Conservation (phyloP, 2,113 vertebrate species). For the Lophius piscatorius region DNA sequence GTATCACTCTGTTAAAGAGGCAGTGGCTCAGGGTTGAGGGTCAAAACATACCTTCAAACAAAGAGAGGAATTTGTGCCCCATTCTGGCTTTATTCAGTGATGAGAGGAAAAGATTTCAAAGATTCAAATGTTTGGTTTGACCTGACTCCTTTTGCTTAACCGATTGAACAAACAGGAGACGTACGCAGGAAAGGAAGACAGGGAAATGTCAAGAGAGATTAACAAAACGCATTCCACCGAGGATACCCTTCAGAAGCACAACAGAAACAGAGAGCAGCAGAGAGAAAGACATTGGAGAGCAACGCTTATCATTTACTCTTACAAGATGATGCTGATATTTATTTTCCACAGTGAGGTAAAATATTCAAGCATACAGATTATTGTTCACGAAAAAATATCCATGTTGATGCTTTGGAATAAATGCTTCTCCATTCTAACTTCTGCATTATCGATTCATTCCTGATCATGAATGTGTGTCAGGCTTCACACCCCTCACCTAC, state of each 20-base stretch:
- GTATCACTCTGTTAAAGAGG: slow-evolving; percentile 10
- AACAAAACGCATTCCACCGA: slow-evolving; percentile 67
- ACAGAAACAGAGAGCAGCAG: slow-evolving; percentile 11
- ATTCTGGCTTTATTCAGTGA: slow-evolving; percentile 18
- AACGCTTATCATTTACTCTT: too few relatives aligned
- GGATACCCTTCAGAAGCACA: slow-evolving; percentile 60
- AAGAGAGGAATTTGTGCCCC: background rate
- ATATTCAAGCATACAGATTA: background rate
- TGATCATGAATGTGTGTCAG: too few relatives aligned
- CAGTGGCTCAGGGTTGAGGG: slow-evolving; percentile 8
- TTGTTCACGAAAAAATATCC: background rate
- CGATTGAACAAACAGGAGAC: slow-evolving; percentile 56
- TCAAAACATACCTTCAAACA: slow-evolving; percentile 19
- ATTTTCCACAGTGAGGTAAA: background rate
- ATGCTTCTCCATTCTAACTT: too few relatives aligned
- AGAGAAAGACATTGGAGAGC: background rate
- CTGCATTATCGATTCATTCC: too few relatives aligned
- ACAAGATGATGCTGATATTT: background rate
- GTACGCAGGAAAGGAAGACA: slow-evolving; percentile 45
- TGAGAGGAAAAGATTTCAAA: slow-evolving; percentile 30
- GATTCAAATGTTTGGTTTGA: slow-evolving; percentile 57
- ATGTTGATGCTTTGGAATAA: background rate
- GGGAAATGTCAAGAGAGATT: slow-evolving; percentile 78
- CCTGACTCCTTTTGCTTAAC: slow-evolving; percentile 46
- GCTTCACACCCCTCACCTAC: too few relatives aligned